Percentiles rank a stretch among this genome's conserved stretches.
phyloP scores from a whole-genome alignment of 2,797 vertebrate genomes.

The Lutjanus campechanus region DNA sequence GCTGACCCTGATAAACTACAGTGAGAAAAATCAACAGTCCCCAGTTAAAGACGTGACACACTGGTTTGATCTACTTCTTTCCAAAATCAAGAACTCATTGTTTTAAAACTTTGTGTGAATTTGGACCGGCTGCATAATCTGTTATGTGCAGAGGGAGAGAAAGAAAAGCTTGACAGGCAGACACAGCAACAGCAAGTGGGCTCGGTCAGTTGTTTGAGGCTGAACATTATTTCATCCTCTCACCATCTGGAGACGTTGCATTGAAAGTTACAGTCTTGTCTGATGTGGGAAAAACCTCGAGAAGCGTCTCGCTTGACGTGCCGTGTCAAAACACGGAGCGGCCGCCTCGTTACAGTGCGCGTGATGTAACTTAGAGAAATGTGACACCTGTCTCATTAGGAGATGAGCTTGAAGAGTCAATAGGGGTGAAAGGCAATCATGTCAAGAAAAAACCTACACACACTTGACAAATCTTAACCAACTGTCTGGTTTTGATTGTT shows the following conservation, averaged over 20 bases:
- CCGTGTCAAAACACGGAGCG: conserved; percentile 15
- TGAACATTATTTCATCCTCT: background rate
- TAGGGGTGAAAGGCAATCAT: conserved; percentile 26
- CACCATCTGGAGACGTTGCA: background rate
- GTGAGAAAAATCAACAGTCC: background rate
- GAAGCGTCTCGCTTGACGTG: conserved; percentile 19
- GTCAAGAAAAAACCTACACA: conserved; percentile 25
- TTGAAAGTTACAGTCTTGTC: conserved; percentile 10
- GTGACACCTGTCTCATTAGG: conserved; percentile 40
- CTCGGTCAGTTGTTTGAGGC: background rate
- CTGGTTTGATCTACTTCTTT: background rate
- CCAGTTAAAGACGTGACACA: background rate
- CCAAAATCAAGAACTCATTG: background rate
- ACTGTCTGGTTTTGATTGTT: conserved; percentile 40
- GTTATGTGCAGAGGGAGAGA: background rate
- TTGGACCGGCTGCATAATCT: background rate
- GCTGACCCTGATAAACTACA: too few relatives aligned
- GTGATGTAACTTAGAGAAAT: conserved; percentile 62
- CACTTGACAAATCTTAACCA: conserved; percentile 18
- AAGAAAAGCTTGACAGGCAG: conserved; percentile 1
- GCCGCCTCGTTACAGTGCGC: background rate
- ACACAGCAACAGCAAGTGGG: background rate
- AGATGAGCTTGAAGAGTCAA: background rate
- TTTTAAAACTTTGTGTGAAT: background rate
- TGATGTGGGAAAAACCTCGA: conserved; percentile 9